Base-by-base conservation (phyloP, 2,888 invertebrate genomes). In the Leptinotarsa peninsularis region DNA sequence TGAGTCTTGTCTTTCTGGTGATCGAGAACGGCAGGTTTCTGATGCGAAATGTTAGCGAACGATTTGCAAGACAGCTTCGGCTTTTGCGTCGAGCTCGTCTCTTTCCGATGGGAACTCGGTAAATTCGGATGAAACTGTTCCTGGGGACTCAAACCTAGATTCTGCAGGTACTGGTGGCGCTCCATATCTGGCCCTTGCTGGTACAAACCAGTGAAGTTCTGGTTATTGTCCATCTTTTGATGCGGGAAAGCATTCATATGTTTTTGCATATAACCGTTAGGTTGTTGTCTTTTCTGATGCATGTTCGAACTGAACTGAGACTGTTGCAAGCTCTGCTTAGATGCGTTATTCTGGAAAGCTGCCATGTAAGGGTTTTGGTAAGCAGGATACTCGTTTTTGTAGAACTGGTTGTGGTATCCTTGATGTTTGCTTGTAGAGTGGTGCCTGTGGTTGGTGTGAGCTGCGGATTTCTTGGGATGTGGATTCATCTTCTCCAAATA, bases 61-160 rank as follows among this genome's bases (percentile, higher is more conserved):
- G 84, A 71, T 74, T 84, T 85, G 72, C 82, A 83, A 4, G 81
- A 76, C 58, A 81, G 72, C 76, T 83, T 85, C 56, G 84, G 85
- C 67, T 83, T 86, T 49, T 78, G 73, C 14, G 69, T 67, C 49
- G 73, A 67, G 66, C 75, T 86, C 69, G 89, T 89, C 79, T 89
- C 80, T 68, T 76, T 79, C 23, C 76, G 75, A 23, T 78, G 76
- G 79, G 70, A 77, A 76, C 80, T 81, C 80, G 79, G 77, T 18
- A 56, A 66, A 60, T 67, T 83, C 79, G 84, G 83, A 76, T 84
- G 82, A 66, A 85, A 84, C 67, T 84, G 82, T 52, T 85, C 83
- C 77, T 85, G 85, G 18, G 18, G 83, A 79, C 67, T 77, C 76
- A 66, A 78, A 76, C 33, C 85, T 71, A 80, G 33, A 49, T 74